Base-by-base conservation (phyloP, 2,797 vertebrate species). In the Erithacus rubecula region DNA sequence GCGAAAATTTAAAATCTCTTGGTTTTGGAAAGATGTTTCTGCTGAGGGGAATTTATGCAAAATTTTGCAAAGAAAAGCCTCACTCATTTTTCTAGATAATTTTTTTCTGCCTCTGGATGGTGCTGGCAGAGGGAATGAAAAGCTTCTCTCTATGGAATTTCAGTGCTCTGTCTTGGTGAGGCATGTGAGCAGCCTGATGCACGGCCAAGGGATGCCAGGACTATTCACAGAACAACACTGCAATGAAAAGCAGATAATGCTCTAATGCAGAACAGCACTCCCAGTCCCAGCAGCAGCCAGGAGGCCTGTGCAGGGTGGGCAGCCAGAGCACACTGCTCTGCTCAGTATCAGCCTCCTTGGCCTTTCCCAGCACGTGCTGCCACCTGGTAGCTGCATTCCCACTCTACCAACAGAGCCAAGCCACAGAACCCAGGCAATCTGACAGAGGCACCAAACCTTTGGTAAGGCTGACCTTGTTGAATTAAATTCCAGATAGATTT, bases 91-190 rank as follows among this genome's bases (percentile, higher is more conserved):
- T 82, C 64, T 77, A 59, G 52, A 60, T 67, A 89, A 59, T 29
- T 71, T 83, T 88, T 91, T 92, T 21, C 82, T 93, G 67, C 64
- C 93, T 92, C 93, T 80, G 89, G 64, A 91, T 92, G 70, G 65
- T 92, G 71, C 82, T 87, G 63, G 71, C 75, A 87, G 60, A 87
- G 92, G 69, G 49, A 91, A 75, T 52, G 55, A 89, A 55, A 90
- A 84, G 39, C 29, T 84, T 27, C 39, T 39, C 65, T 67, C 63
- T 9, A 2, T 1, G 2, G 67, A 78, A 76, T 83, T 95, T 76
- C 64, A 63, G 56, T 17, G 49, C 17, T 72, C 39, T 1, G 2
- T 67, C 29, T 39, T 77, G 62, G 63, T 52, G 36, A 90, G 47
- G 59, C 34, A 49, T 27, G 36, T 41, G 44, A 94, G 49, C 47